These are phyloP conservation scores for Mastomys coucha DNA, from an alignment of 2,113 vertebrate species.

Conservation along the genomic window DNA sequence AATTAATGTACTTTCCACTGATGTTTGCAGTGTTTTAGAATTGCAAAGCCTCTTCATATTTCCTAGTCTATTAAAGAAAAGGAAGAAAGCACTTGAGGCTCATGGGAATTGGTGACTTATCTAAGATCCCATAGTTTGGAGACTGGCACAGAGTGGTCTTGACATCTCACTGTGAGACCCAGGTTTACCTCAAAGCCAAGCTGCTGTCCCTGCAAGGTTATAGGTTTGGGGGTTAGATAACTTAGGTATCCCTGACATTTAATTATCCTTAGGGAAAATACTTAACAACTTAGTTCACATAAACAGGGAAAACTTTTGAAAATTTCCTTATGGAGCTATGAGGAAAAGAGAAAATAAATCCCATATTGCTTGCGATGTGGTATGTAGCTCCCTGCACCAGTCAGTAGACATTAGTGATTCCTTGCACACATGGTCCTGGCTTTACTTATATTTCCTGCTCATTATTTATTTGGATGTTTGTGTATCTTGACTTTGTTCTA, in stretches of 20 bases:
- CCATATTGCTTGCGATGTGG: neutral
- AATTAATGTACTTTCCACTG: constrained; percentile 23
- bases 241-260: neutral
- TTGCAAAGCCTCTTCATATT: constrained; percentile 21
- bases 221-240: constrained; percentile 18
- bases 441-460: neutral
- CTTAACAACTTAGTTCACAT: neutral
- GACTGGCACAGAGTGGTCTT: neutral
- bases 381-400: neutral
- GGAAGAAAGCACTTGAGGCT: neutral
- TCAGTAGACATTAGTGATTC: neutral
- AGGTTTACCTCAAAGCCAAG: constrained; percentile 37
- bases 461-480: neutral
- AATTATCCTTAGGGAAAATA: constrained; percentile 13
- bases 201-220: neutral
- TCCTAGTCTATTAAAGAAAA: neutral
- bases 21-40: constrained; percentile 24
- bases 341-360: neutral
- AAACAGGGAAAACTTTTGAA: neutral
- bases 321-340: neutral
- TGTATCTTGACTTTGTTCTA: constrained; percentile 4
- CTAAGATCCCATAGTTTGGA: neutral
- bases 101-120: constrained; percentile 9
- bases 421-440: neutral
- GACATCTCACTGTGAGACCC: neutral